Evolutionary conservation across 2,797 vertebrate genomes (phyloP).

Genomic region (Squalus acanthias): DNA sequence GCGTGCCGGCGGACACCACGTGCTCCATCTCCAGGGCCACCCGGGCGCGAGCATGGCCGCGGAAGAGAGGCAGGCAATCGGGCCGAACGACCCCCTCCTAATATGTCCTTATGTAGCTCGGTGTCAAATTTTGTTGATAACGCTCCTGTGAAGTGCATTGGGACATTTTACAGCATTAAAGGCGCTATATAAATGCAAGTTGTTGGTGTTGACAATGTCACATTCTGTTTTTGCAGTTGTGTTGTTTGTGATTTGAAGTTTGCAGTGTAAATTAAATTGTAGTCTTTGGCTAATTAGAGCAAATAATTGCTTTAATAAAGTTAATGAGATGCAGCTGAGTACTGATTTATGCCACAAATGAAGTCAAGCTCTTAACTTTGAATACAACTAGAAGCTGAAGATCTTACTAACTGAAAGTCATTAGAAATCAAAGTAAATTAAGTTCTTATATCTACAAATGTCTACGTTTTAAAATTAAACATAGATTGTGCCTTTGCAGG

Average conservation of each 20-base stretch:
- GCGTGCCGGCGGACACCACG: no score
- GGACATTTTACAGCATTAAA: no score
- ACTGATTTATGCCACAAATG: neutral
- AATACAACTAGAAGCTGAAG: neutral
- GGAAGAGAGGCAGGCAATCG: no score
- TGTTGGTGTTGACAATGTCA: neutral
- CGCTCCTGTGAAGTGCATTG: neutral
- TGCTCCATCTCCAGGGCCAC: no score
- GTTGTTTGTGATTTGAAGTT: neutral
- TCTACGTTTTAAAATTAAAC: neutral
- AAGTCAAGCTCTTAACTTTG: neutral
- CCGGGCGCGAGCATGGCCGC: no score
- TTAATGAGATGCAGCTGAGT: neutral
- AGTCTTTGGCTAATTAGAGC: neutral
- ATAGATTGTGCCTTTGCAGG: neutral
- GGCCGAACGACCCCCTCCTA: neutral
- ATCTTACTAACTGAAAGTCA: neutral
- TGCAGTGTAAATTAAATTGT: neutral
- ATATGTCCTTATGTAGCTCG: neutral
- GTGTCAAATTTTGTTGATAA: neutral
- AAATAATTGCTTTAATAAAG: slow-evolving; percentile 11
- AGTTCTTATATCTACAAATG: neutral
- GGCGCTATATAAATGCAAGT: neutral
- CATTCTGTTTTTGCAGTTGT: neutral
- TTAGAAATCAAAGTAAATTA: neutral